Base-by-base conservation (phyloP, 1,140 invertebrate species). In the Papilio polyxenes region DNA sequence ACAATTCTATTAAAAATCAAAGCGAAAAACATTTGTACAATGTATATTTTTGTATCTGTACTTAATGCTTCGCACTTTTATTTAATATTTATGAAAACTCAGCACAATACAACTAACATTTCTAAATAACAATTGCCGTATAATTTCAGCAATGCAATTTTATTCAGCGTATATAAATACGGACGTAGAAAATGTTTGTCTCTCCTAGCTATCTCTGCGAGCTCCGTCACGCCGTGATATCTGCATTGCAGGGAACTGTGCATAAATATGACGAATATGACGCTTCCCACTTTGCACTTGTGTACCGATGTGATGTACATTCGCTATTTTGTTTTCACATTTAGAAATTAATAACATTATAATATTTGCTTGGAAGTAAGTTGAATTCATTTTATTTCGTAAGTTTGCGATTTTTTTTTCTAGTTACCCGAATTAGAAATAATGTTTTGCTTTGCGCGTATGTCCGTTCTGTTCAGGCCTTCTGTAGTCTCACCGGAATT, bases 241-340 rank as follows among this genome's bases (percentile, higher is more conserved):
- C 78, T 80, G 78, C 78, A 80, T 65, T 80, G 78, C 78, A 80
- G 76, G 76, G 56, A 65, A 62, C 78, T 80, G 78, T 80, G 78
- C 78, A 80, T 80, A 80, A 80, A 80, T 80, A 80, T 80, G 78
- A 80, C 59, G 78, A 80, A 62, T 65, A 80, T 80, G 78, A 80
- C 40, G 78, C 59, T 49, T 40, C 23, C 44, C 37, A 80, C 78
- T 80, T 80, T 69, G 59, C 78, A 79, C 76, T 79, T 69, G n/a
- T 80, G n/a, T 78, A 40, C 56, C 20, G 23, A 77, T 77, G 51
- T 37, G 37, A 65, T 59, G 48, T 77, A 31, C 59, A 80, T 78
- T 78, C 53, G 53, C 51, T 78, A n/a, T 78, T 17, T 78, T 56
- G 76, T 53, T 59, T 78, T 40, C 51, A 77, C 48, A 51, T 79